Percentiles rank a stretch among this genome's conserved stretches.
phyloP scores from a whole-genome alignment of 2,888 invertebrate species.

The Eudemis profundana region DNA sequence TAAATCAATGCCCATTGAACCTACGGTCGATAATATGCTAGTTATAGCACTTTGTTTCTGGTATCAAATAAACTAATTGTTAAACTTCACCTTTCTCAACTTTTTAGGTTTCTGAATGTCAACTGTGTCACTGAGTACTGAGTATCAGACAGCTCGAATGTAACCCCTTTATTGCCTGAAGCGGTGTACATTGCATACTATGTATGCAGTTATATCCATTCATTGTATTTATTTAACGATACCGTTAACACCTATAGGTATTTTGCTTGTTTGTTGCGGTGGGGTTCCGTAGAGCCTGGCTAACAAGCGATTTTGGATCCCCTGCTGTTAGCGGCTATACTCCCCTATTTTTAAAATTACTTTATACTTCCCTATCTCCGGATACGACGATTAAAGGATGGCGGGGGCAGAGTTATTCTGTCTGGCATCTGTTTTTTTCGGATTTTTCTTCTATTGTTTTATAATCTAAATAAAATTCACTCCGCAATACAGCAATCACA shows the following conservation, averaged over 20 bases:
- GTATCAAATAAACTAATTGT: too few relatives aligned
- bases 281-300: constrained; percentile 24
- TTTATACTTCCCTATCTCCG: constrained; percentile 35
- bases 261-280: constrained; percentile 28
- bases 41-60: too few relatives aligned
- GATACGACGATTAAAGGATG: constrained; percentile 29
- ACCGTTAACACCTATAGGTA: constrained; percentile 14
- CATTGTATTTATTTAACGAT: not conserved
- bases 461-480: not conserved
- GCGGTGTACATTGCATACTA: not conserved
- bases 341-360: constrained; percentile 43
- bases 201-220: too few relatives aligned
- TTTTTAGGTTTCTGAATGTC: not conserved
- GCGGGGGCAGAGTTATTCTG: constrained; percentile 10
- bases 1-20: too few relatives aligned
- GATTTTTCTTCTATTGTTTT: not conserved
- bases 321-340: constrained; percentile 29
- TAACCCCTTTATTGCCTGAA: not conserved
- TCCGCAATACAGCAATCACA: not conserved
- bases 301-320: constrained; percentile 40
- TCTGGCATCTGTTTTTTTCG: not conserved
- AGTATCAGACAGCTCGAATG: not conserved
- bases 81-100: too few relatives aligned
- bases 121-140: not conserved
- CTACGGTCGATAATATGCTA: too few relatives aligned